Evolutionary conservation across 92 coral and sea anemone genomes (phyloP), one percentile per base, ranked within the genome.

Genomic region (Pocillopora grandis): DNA sequence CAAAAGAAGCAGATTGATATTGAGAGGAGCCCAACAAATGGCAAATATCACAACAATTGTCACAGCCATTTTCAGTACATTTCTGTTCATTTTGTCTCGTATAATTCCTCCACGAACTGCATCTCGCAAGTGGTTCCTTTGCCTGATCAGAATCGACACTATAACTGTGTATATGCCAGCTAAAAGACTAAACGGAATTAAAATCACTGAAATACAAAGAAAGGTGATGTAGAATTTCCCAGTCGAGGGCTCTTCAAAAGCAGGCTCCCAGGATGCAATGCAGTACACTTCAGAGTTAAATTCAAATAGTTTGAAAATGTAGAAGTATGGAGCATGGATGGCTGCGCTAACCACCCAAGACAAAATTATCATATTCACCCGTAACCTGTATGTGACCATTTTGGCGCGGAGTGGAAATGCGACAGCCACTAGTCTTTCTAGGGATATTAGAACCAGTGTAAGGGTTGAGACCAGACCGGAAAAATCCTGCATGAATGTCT

Each of bases 1-100:
- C 2, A 76, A 10, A 35, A 84, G 10, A 48, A 77, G 77, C 11
- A 33, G 48, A 62, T 52, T 66, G 67, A 84, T 18, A 58, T 84
- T 84, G 9, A 58, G 0, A 17, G 88, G 88, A 62, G 69, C 88
- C 83, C 83, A 84, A 69, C 88, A 84, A 21, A 84, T 66, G 42
- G 83, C 83, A 67, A 84, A 84, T 15, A 57, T 23, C 6, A 60
- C 52, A 6, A 67, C 75, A 27, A 84, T 66, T 1, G 88, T 69
- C 10, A 84, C 61, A 8, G 88, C 88, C 88, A 84, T 84, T 49
- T 76, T 84, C 49, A 84, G 16, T 9, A 84, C 88, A 72, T 76
- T 84, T 69, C 31, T 65, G 37, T 76, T 76, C 83, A 76, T 52
- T 67, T 60, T 84, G 52, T 58, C 88, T 23, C 82, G 88, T 19